Percentiles rank a stretch among this genome's conserved stretches.
phyloP scores from a whole-genome alignment of 2,888 invertebrate species.

The Petrolisthes cinctipes region DNA sequence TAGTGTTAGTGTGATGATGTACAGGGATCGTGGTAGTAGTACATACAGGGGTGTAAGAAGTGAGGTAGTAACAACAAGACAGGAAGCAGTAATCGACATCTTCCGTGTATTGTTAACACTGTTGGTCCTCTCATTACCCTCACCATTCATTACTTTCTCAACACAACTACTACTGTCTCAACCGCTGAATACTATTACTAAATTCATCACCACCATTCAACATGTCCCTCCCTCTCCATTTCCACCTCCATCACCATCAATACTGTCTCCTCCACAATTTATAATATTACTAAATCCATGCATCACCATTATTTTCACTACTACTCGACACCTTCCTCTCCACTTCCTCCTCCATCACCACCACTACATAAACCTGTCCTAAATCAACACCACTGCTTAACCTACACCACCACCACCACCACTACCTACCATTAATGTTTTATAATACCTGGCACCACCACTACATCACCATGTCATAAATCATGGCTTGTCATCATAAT shows the following conservation, averaged over 20 bases:
- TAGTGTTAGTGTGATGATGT: not conserved
- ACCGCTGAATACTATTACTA: no score
- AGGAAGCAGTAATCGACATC: not conserved
- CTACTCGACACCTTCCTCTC: not conserved
- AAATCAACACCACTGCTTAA: no score
- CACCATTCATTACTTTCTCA: no score
- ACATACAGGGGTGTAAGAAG: not conserved
- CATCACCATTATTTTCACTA: no score
- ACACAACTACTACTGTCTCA: no score
- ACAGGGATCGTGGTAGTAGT: not conserved
- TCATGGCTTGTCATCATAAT: not conserved
- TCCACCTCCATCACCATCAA: not conserved
- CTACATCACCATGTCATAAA: not conserved
- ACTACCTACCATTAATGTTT: not conserved
- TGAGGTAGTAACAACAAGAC: slow-evolving; percentile 12
- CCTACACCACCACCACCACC: not conserved
- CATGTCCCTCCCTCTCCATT: not conserved
- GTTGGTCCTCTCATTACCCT: no score
- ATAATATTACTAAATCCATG: no score
- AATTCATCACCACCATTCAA: no score
- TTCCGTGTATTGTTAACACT: not conserved
- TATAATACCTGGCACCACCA: no score
- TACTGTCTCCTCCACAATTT: no score
- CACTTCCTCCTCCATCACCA: not conserved
- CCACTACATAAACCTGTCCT: not conserved